Base-by-base conservation (phyloP, 2,888 invertebrate species). In the Rotaria sp. region DNA sequence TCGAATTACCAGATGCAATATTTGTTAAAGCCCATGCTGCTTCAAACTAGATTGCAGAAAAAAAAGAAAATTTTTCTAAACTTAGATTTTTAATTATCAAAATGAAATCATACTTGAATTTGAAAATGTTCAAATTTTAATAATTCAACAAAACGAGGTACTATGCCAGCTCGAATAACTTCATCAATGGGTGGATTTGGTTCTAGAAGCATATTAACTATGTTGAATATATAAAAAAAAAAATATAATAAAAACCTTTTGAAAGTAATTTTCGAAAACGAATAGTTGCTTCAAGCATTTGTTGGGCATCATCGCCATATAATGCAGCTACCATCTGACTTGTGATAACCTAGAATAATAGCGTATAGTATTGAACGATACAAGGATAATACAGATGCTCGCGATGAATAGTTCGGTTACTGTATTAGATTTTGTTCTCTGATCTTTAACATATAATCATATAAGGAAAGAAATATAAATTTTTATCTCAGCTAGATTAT, bases 21-120 rank as follows among this genome's bases (percentile, higher is more conserved):
- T 99, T 99, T 88, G 98, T 99, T 89, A 99, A 92, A 7, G 97
- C 97, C 98, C 98, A 99, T 84, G 98, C 97, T 86, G 98, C 97
- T 93, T 99, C 98, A 92, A 99, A 99, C 95, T 97, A 88, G 90
- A 88, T 52, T 30, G 4, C 2, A 5, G 13, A 45, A 21, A n/a
- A 21, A 45, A 41, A 41, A 75, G 1, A 30, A 18, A 11, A 7
- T 13, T 7, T 59, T 15, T 30, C n/a, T 59, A n/a, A 5, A 30
- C n/a, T 57, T 7, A 8, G n/a, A 3, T 21, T 57, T 10, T n/a
- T 57, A 2, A n/a, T n/a, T n/a, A n/a, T n/a, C n/a, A n/a, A 45
- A 45, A 45, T 45, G n/a, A n/a, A 7, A 18, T 13, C 26, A n/a
- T 45, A 80, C 80, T 45, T 86, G 86, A 18, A 86, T 35, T 48